Percentiles rank a stretch among this genome's conserved stretches.
phyloP scores from a whole-genome alignment of 2,113 vertebrate species.

The Ardeotis arabs region DNA sequence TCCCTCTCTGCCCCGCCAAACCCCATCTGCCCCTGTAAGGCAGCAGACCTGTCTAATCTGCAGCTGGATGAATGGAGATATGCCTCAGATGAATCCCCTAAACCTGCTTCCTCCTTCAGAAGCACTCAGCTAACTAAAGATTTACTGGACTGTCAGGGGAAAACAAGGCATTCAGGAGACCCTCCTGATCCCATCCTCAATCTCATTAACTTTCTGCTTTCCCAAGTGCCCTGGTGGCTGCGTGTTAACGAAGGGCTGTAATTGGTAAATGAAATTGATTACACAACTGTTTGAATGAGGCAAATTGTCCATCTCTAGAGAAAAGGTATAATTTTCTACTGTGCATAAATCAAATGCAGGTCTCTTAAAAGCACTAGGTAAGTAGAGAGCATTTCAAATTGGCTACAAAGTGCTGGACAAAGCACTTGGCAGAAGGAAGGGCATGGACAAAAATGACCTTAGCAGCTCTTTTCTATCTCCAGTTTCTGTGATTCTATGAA shows the following conservation, averaged over 20 bases:
- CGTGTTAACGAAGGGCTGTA: slow-evolving; percentile 13
- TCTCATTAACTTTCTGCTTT: slow-evolving; percentile 58
- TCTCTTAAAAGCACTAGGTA: slow-evolving; percentile 42
- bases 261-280: slow-evolving; percentile 65
- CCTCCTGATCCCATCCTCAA: slow-evolving; percentile 51
- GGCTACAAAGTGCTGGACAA: slow-evolving; percentile 20
- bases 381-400: slow-evolving; percentile 35
- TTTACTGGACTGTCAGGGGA: slow-evolving; percentile 50
- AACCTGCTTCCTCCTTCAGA: neutral
- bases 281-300: slow-evolving; percentile 25
- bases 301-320: slow-evolving; percentile 44
- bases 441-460: slow-evolving; percentile 9
- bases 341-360: neutral
- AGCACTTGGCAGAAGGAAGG: slow-evolving; percentile 31
- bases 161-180: slow-evolving; percentile 22
- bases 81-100: neutral
- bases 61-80: neutral
- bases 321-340: slow-evolving; percentile 27
- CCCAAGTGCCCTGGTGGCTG: neutral
- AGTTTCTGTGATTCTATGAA: slow-evolving; percentile 33
- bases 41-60: neutral
- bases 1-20: neutral
- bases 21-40: neutral
- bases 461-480: neutral
- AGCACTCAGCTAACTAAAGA: neutral